Percentiles rank a stretch among this genome's conserved stretches.
These are phyloP conservation scores for Dysidea cf. avara DNA, from an alignment of 37 sponge, comb jelly and placozoan genomes.

Conservation along the genomic window DNA sequence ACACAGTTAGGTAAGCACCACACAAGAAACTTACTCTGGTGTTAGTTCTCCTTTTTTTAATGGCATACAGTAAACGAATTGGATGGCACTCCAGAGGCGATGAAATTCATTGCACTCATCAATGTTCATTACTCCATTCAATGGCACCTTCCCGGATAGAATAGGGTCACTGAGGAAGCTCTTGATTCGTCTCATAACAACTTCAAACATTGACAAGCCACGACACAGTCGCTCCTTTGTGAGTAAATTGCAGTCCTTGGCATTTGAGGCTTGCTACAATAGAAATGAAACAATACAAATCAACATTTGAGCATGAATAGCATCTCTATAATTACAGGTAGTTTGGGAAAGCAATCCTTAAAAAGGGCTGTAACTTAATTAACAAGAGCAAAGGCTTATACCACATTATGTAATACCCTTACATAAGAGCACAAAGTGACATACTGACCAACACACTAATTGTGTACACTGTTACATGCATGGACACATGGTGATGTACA, in stretches of 20 bases:
- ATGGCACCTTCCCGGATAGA: conserved; percentile 21
- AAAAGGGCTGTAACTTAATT: too few relatives aligned
- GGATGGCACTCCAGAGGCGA: conserved; percentile 98
- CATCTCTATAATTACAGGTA: too few relatives aligned
- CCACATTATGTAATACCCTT: too few relatives aligned
- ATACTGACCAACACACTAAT: too few relatives aligned
- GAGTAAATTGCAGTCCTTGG: conserved; percentile 86
- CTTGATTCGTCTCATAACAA: conserved; percentile 78
- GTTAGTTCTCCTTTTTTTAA: conserved; percentile 67
- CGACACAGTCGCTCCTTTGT: conserved; percentile 96
- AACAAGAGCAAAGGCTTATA: too few relatives aligned
- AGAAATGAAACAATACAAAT: background rate
- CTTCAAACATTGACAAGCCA: conserved; percentile 93
- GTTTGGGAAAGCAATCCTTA: too few relatives aligned
- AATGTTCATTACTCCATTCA: conserved; percentile 93
- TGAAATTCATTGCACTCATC: conserved; percentile 99
- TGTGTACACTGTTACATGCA: too few relatives aligned
- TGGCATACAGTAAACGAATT: conserved; percentile 92
- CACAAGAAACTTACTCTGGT: conserved; percentile 66
- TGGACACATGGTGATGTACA: too few relatives aligned
- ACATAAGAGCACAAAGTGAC: too few relatives aligned
- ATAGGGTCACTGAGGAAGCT: conserved; percentile 22
- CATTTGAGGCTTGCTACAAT: conserved; percentile 70
- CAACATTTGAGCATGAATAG: too few relatives aligned
- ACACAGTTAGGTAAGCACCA: background rate